A percentile compares a stretch with the other conserved stretches of the same genome.
These are phyloP conservation scores for Brachyopa scutellaris DNA, from an alignment of 2,888 invertebrate species.

Conservation along the genomic window DNA sequence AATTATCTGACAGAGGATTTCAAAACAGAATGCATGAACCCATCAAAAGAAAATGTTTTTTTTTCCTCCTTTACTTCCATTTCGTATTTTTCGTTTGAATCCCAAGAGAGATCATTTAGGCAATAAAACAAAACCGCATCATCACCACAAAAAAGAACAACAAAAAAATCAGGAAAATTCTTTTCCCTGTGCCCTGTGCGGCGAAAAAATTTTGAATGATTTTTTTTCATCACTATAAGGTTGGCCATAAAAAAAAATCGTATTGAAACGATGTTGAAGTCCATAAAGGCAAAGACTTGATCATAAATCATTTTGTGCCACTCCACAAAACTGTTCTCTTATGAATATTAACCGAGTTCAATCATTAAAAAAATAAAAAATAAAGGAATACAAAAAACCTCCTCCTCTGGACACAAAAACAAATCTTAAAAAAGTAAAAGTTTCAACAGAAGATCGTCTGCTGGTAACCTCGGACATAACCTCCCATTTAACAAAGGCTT, in stretches of 20 bases:
- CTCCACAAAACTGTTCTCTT: slow-evolving; percentile 23
- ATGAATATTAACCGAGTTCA: slow-evolving; percentile 67
- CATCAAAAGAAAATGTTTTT: slow-evolving; percentile 25
- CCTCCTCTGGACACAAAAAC: background rate
- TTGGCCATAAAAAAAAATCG: background rate
- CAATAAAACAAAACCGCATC: slow-evolving; percentile 62
- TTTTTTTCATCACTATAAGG: slow-evolving; percentile 28
- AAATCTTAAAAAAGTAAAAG: slow-evolving; percentile 19
- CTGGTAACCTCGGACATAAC: background rate
- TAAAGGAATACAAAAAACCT: slow-evolving; percentile 18
- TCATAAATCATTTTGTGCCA: slow-evolving; percentile 64
- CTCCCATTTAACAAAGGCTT: background rate
- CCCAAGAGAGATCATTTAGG: slow-evolving; percentile 52
- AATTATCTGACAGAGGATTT: slow-evolving; percentile 38
- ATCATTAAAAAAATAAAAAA: slow-evolving; percentile 48
- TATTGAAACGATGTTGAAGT: slow-evolving; percentile 31
- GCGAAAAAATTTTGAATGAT: slow-evolving; percentile 37
- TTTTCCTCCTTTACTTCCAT: background rate
- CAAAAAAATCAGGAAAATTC: slow-evolving; percentile 29
- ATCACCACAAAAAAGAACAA: slow-evolving; percentile 52
- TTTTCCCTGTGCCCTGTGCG: slow-evolving; percentile 11
- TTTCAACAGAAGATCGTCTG: slow-evolving; percentile 23
- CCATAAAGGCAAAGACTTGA: slow-evolving; percentile 50
- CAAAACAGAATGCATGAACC: slow-evolving; percentile 10
- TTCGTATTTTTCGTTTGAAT: slow-evolving; percentile 14